Evolutionary conservation across 2,888 invertebrate species (phyloP).

Genomic region (Drosophila emarginata): DNA sequence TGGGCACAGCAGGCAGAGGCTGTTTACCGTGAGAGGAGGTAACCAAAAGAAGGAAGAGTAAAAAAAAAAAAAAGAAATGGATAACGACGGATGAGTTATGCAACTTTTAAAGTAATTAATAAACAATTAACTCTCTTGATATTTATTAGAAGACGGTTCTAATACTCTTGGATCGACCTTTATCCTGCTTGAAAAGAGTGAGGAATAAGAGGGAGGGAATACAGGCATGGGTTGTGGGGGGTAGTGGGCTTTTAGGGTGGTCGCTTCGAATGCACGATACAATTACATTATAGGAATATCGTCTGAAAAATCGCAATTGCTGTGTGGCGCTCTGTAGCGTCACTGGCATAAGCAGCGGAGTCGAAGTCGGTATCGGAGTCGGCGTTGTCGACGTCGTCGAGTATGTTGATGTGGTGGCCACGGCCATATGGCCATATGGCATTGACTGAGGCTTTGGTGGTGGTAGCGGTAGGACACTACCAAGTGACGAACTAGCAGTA

Average conservation of each 20-base stretch:
- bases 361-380: slow-evolving; percentile 35
- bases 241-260: neutral
- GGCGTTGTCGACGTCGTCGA: slow-evolving; percentile 20
- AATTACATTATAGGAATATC: slow-evolving; percentile 81
- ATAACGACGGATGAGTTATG: neutral
- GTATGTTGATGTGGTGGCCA: slow-evolving; percentile 14
- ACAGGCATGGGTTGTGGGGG: neutral
- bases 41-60: neutral
- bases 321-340: slow-evolving; percentile 79
- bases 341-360: slow-evolving; percentile 68
- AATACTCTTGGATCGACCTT: no score
- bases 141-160: neutral
- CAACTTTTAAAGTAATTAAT: neutral
- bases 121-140: neutral
- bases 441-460: slow-evolving; percentile 8
- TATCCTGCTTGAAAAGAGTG: slow-evolving; percentile 2
- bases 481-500: neutral
- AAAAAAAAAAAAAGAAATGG: slow-evolving; percentile 8
- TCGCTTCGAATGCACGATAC: slow-evolving; percentile 78
- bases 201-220: neutral
- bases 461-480: slow-evolving; percentile 1
- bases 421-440: slow-evolving; percentile 16
- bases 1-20: slow-evolving; percentile 80
- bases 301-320: slow-evolving; percentile 80
- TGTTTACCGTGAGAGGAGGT: slow-evolving; percentile 33